phyloP scores from a whole-genome alignment of 2,113 vertebrate genomes.

The Silurus glanis region DNA sequence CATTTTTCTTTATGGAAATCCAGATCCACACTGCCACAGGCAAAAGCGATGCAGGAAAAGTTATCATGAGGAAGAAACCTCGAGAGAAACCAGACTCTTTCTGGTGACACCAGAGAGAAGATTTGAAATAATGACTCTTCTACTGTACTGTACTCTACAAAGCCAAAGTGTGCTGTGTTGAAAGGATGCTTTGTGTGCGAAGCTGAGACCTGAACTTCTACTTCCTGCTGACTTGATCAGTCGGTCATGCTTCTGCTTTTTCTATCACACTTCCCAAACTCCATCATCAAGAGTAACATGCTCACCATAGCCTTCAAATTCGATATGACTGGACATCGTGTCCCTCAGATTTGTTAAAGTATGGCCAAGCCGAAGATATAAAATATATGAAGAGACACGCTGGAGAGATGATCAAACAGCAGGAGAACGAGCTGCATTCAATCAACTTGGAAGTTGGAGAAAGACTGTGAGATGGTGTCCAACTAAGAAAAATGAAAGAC shows the following conservation, averaged over 20 bases:
- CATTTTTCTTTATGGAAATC: not conserved
- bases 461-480: not conserved
- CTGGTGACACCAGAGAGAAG: not conserved
- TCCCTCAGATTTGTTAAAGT: not conserved
- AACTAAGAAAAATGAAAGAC: not conserved
- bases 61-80: not conserved
- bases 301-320: not conserved
- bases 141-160: not conserved
- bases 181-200: not conserved
- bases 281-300: not conserved
- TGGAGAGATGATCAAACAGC: not conserved
- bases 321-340: not conserved
- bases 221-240: not conserved
- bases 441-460: not conserved
- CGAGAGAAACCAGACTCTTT: not conserved
- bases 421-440: not conserved
- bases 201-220: not conserved
- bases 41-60: not conserved
- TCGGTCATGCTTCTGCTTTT: not conserved
- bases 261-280: not conserved
- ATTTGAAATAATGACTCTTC: not conserved
- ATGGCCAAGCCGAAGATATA: not conserved
- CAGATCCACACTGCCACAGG: not conserved
- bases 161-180: not conserved
- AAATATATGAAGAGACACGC: not conserved